Conservation (phyloP, 2,888 invertebrate genomes). For the Amphipoea oculea region DNA sequence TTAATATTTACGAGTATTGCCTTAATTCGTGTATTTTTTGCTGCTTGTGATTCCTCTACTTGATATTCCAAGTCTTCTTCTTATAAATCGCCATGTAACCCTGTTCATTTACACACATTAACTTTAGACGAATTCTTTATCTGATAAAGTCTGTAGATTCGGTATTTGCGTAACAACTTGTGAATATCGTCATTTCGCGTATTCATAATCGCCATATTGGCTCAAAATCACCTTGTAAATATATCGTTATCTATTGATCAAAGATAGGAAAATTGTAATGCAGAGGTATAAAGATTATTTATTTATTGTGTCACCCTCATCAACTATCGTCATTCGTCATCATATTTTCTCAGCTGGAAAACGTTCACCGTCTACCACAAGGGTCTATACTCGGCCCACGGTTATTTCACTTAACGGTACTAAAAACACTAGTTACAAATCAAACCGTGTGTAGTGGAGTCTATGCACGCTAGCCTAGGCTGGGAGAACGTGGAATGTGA, state of each 20-base stretch:
- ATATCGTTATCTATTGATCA: slow-evolving; percentile 26
- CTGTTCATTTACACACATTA: not conserved
- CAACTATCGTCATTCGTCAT: not conserved
- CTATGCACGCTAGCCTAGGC: slow-evolving; percentile 77
- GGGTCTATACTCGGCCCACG: slow-evolving; percentile 15
- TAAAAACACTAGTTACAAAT: slow-evolving; percentile 32
- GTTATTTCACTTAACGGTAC: slow-evolving; percentile 31
- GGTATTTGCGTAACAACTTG: slow-evolving; percentile 37
- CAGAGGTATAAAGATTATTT: slow-evolving; percentile 10
- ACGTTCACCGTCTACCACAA: slow-evolving; percentile 15
- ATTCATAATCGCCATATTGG: slow-evolving; percentile 27
- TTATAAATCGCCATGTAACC: not conserved
- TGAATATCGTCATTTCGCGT: slow-evolving; percentile 33
- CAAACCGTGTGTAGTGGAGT: slow-evolving; percentile 59
- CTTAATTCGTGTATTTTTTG: not conserved
- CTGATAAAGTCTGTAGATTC: slow-evolving; percentile 33
- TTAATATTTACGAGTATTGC: not conserved
- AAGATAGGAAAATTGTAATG: slow-evolving; percentile 27
- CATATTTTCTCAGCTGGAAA: not conserved
- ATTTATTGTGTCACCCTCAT: slow-evolving; percentile 1
- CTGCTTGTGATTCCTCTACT: slow-evolving; percentile 8
- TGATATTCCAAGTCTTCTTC: slow-evolving; percentile 11
- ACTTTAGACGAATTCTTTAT: slow-evolving; percentile 30
- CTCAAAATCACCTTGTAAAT: slow-evolving; percentile 27
- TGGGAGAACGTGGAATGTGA: slow-evolving; percentile 80